These are phyloP conservation scores for pig (Sus scrofa) DNA, from an alignment of 2,113 vertebrate species.

Conservation along the genomic window DNA sequence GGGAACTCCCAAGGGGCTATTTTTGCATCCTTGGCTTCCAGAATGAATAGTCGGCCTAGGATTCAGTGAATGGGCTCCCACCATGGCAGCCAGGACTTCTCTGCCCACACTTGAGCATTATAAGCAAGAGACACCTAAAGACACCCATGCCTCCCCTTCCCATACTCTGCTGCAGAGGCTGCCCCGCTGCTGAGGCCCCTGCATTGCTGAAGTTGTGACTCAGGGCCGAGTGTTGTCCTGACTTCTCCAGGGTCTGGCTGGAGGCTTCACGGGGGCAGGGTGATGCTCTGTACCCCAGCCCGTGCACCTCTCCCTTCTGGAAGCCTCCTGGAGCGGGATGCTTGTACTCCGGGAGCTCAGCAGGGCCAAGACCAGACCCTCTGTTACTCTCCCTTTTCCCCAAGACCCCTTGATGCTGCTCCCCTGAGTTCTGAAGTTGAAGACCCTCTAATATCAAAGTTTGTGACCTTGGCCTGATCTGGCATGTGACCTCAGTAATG, in stretches of 20 bases:
- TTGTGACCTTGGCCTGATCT: background rate
- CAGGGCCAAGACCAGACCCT: background rate
- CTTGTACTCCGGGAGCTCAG: background rate
- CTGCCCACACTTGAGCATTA: background rate
- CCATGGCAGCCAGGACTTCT: background rate
- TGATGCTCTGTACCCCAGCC: background rate
- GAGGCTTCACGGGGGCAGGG: no score
- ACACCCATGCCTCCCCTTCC: background rate
- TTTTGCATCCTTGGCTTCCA: no score
- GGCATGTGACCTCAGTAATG: background rate
- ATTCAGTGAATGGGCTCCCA: background rate
- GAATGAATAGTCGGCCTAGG: constrained; percentile 16
- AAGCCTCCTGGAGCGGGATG: background rate
- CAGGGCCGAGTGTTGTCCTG: background rate
- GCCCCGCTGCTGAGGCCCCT: background rate
- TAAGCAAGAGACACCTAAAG: background rate
- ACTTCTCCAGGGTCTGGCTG: background rate
- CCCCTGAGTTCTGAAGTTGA: background rate
- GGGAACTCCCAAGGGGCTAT: no score
- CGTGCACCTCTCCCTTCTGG: background rate
- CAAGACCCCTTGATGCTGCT: background rate
- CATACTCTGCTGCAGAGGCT: background rate
- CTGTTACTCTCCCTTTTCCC: background rate
- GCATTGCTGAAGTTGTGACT: rapidly evolving
- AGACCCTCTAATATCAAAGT: background rate